These are phyloP conservation scores for Grus americana DNA, from an alignment of 2,113 vertebrate species.

Conservation along the genomic window DNA sequence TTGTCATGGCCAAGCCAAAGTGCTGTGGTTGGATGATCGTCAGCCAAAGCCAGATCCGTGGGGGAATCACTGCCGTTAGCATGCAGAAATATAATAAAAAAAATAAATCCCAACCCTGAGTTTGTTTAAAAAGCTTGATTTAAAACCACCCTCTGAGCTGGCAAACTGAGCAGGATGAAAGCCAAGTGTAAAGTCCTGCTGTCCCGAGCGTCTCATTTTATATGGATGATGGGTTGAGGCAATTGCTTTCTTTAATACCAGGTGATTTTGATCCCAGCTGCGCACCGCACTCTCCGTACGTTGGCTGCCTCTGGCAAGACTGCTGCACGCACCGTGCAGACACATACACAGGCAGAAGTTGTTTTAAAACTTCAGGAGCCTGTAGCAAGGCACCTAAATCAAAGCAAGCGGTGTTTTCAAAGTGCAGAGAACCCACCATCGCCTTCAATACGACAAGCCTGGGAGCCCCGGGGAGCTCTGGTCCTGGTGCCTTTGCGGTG, in stretches of 20 bases:
- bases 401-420: background rate
- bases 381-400: background rate
- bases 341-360: background rate
- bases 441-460: background rate
- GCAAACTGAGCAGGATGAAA: background rate
- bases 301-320: background rate
- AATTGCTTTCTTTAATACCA: background rate
- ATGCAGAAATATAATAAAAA: background rate
- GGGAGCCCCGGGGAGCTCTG: background rate
- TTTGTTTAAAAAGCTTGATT: conserved; percentile 10
- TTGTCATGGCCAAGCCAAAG: background rate
- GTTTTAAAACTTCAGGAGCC: background rate
- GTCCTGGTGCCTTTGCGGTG: rapidly evolving
- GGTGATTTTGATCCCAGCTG: background rate
- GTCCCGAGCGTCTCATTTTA: background rate
- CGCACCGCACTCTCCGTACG: background rate
- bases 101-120: background rate
- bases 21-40: background rate
- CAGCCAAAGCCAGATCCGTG: background rate
- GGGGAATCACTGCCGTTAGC: background rate
- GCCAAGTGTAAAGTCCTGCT: background rate
- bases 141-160: background rate
- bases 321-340: background rate
- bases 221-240: background rate
- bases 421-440: rapidly evolving